These are phyloP conservation scores for Oryzias celebensis DNA, from an alignment of 2,113 vertebrate genomes.

Conservation along the genomic window DNA sequence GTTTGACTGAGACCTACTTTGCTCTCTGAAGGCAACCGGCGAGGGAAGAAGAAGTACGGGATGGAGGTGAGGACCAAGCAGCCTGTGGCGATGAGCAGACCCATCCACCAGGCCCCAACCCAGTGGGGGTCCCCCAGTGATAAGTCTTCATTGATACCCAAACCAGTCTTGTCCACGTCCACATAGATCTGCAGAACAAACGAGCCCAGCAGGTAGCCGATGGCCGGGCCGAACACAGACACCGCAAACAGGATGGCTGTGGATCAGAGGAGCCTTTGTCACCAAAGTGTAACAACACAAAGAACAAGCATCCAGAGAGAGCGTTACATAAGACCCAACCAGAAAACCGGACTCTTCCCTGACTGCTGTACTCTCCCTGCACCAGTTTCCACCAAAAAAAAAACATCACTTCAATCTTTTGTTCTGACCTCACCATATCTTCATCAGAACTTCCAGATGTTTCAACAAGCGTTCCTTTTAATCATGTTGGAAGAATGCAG, in stretches of 20 bases:
- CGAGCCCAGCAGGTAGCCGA: constrained; percentile 90
- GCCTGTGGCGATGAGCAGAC: constrained; percentile 84
- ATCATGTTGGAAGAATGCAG: no score
- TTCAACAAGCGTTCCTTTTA: no score
- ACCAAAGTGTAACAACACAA: not conserved
- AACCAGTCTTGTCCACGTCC: constrained; percentile 80
- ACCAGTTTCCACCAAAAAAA: no score
- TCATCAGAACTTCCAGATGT: no score
- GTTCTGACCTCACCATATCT: no score
- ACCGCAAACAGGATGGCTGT: constrained; percentile 94
- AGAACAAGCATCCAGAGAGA: not conserved
- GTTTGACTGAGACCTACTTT: constrained; percentile 45
- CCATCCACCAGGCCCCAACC: constrained; percentile 98
- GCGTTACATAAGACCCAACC: no score
- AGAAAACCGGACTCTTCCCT: no score
- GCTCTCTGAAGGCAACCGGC: constrained; percentile 53
- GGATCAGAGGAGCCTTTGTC: constrained; percentile 26
- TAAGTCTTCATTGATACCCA: constrained; percentile 79
- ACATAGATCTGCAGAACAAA: constrained; percentile 88
- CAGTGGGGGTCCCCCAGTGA: constrained; percentile 84
- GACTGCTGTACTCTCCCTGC: no score
- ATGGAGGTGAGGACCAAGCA: constrained; percentile 85
- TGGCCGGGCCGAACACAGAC: constrained; percentile 88
- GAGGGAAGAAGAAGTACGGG: constrained; percentile 96
- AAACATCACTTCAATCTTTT: no score